phyloP scores from a whole-genome alignment of 2,113 vertebrate species.

The Dermatemys mawii region DNA sequence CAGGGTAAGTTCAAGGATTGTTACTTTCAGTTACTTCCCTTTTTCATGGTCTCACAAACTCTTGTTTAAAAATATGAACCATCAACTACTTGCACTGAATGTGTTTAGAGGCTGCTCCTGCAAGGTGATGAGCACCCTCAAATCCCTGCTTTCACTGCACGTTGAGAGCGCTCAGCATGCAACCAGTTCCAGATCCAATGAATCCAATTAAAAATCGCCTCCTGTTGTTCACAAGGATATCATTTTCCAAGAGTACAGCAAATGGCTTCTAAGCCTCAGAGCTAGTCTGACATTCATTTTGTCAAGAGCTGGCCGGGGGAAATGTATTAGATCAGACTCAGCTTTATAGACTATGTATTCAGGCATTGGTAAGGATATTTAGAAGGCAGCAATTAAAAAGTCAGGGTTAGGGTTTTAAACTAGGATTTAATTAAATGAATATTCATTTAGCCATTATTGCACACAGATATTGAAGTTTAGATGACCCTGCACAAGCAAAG shows the following conservation, averaged over 20 bases:
- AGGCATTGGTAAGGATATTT: neutral
- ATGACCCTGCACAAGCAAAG: neutral
- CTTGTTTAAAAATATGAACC: neutral
- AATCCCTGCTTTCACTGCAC: conserved; percentile 6
- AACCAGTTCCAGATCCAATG: neutral
- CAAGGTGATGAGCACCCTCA: neutral
- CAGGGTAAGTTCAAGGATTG: neutral
- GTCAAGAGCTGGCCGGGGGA: neutral
- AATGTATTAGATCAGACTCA: neutral
- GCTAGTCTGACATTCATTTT: neutral
- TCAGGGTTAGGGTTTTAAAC: neutral
- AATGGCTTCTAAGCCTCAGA: neutral
- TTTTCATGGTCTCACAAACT: neutral
- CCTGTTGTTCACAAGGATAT: neutral
- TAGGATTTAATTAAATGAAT: neutral
- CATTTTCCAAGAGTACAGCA: neutral
- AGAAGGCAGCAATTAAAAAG: neutral
- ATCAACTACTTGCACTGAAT: neutral
- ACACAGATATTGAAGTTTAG: neutral
- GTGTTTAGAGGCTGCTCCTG: neutral
- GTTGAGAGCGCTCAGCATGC: neutral
- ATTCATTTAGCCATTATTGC: neutral
- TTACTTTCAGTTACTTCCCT: neutral
- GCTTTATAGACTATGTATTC: neutral
- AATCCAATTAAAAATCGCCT: neutral